phyloP scores from a whole-genome alignment of 1,140 invertebrate genomes.

The Contarinia nasturtii region DNA sequence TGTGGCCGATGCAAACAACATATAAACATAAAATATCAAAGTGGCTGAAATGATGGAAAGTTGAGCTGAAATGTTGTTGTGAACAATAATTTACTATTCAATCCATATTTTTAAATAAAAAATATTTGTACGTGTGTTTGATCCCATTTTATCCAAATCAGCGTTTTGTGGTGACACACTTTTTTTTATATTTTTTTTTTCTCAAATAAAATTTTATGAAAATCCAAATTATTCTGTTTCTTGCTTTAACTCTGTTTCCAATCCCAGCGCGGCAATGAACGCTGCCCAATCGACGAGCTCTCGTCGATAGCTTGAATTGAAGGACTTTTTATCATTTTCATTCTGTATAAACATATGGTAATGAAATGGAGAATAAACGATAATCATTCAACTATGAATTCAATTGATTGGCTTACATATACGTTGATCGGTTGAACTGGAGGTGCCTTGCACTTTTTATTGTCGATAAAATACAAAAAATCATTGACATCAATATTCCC shows the following conservation, averaged over 20 bases:
- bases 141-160: too few relatives aligned
- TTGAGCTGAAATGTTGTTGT: too few relatives aligned
- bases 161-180: too few relatives aligned
- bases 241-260: slow-evolving; percentile 13
- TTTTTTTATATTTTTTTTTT: too few relatives aligned
- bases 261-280: slow-evolving; percentile 15
- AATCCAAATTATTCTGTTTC: not conserved
- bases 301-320: slow-evolving; percentile 18
- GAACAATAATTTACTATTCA: too few relatives aligned
- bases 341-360: slow-evolving; percentile 20
- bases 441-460: slow-evolving; percentile 12
- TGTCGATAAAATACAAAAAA: slow-evolving; percentile 18
- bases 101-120: too few relatives aligned
- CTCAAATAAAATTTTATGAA: not conserved
- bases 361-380: slow-evolving; percentile 5
- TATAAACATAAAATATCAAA: too few relatives aligned
- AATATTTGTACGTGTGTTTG: too few relatives aligned
- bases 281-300: slow-evolving; percentile 16
- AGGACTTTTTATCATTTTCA: not conserved
- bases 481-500: slow-evolving; percentile 30
- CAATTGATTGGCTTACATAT: not conserved
- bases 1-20: too few relatives aligned
- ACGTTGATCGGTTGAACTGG: slow-evolving; percentile 20
- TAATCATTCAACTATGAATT: not conserved
- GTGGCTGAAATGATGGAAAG: too few relatives aligned